Evolutionary conservation across 2,113 vertebrate species (phyloP).

Genomic region (Seriola dumerili): DNA sequence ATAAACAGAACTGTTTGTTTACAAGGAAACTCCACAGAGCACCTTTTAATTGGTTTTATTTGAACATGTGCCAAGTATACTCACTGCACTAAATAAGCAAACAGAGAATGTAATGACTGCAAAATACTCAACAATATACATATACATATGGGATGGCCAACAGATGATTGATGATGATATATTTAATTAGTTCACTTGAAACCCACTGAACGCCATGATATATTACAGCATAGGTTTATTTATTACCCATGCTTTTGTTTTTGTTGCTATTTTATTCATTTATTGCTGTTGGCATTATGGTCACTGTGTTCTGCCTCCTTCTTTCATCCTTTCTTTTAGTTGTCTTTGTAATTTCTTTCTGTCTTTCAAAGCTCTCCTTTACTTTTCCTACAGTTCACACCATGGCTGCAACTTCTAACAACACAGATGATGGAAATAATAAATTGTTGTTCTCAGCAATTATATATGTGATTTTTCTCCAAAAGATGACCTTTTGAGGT

Average conservation of each 20-base stretch:
- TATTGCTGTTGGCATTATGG: background rate
- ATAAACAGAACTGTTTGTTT: no score
- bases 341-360: background rate
- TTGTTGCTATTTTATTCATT: background rate
- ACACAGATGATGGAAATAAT: conserved; percentile 33
- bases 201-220: background rate
- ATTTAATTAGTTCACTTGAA: no score
- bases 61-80: no score
- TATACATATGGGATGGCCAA: no score
- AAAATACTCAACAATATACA: no score
- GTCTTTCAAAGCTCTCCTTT: background rate
- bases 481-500: conserved; percentile 4
- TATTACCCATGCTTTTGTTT: background rate
- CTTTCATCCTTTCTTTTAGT: background rate
- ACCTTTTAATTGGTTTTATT: no score
- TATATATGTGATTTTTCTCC: background rate
- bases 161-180: no score
- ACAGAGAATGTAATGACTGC: no score
- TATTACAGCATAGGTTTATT: background rate
- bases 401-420: conserved; percentile 5
- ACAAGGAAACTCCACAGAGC: no score
- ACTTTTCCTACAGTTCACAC: background rate
- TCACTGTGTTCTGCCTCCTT: no score
- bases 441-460: background rate
- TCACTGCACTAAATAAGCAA: no score